Evolutionary conservation across 2,113 vertebrate species (phyloP).

Genomic region (Chlorodrepanis virens): DNA sequence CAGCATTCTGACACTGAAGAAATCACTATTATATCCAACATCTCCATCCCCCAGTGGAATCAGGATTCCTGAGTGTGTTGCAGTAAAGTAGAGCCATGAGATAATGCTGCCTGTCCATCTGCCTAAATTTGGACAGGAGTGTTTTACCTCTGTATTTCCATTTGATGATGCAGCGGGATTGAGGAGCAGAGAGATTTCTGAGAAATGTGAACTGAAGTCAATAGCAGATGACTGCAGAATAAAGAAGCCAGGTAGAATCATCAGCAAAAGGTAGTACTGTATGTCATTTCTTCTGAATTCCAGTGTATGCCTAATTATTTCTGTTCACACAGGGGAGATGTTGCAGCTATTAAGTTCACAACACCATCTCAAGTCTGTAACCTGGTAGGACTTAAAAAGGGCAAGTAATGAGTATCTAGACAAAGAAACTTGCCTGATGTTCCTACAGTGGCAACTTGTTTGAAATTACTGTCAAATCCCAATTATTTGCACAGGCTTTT

Average conservation of each 20-base stretch:
- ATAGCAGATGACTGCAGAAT: not conserved
- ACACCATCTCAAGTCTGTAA: not conserved
- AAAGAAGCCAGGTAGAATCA: not conserved
- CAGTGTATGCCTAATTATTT: not conserved
- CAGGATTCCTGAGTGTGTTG: not conserved
- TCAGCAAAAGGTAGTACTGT: not conserved
- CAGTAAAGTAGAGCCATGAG: not conserved
- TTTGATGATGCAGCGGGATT: not conserved
- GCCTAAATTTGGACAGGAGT: not conserved
- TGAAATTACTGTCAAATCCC: not conserved
- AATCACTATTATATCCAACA: not conserved
- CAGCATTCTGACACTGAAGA: not conserved
- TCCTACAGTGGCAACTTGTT: not conserved
- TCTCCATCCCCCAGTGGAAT: not conserved
- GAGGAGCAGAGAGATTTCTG: not conserved
- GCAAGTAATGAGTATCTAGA: not conserved
- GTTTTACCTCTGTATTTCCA: not conserved
- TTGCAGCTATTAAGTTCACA: not conserved
- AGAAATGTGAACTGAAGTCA: not conserved
- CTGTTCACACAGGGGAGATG: not conserved
- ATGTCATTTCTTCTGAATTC: not conserved
- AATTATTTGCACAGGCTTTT: not conserved
- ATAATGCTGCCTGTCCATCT: not conserved
- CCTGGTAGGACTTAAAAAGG: not conserved
- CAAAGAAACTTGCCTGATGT: not conserved